Base-by-base conservation (phyloP, 2,888 invertebrate species). In the Lypha dubia region DNA sequence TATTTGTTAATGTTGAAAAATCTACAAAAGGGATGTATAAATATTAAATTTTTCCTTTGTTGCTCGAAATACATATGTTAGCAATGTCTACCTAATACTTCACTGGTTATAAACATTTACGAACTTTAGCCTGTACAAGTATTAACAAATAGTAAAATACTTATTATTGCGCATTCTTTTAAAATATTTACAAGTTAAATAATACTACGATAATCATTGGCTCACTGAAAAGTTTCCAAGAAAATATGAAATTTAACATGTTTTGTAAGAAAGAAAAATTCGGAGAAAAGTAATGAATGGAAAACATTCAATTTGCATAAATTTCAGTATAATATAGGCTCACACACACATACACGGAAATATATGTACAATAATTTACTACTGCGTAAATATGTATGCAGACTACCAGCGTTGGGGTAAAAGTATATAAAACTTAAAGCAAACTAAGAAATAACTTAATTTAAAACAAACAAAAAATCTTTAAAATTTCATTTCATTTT, bases 401-500 rank as follows among this genome's bases (percentile, higher is more conserved):
- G n/a, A 41, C 62, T 9, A 28, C n/a, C 13, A 28, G 51, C 24
- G 24, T 38, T 35, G 35, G 68, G 76, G 38, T 68, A 68, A 77
- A 67, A 76, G 67, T 38, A 56, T 46, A 1, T 35, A 35, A 35
- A 73, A 32, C 7, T 32, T 5, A 51, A 51, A 51, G 24, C 5
- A 44, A 70, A 70, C 20, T 9, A 41, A 68, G 32, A 32, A 41
- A 41, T 11, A 51, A 32, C 0, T 58, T 22, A 22, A 44, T 7
- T 22, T 44, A 28, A 15, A 58, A 44, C n/a, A 49, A 49, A 65
- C 3, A 35, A 58, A 32, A 67, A 53, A 28, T 35, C 71, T 44
- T 44, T 17, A 77, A 53, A 67, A 28, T 84, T 84, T 74, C 20
- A 20, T 84, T 68, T 76, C 15, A 53, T 73, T 79, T 73, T 74